Percentiles rank a stretch among this genome's conserved stretches.
Conservation (phyloP, 2,888 invertebrate species). For the Belgica antarctica region DNA sequence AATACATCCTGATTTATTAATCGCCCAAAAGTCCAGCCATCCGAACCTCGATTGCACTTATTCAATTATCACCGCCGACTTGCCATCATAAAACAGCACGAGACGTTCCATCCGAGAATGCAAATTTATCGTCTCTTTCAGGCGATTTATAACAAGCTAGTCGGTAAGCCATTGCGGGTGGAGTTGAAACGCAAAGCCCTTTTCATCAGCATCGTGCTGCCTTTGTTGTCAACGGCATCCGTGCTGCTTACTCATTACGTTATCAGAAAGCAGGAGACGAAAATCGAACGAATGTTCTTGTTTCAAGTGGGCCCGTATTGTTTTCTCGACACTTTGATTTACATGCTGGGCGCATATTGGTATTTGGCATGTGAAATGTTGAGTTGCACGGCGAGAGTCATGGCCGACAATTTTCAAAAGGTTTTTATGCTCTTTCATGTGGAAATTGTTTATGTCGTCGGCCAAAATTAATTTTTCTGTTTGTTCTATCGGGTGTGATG, state of each 20-base stretch:
- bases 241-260: constrained; percentile 63
- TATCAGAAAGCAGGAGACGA: too few relatives aligned
- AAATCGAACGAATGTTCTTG: constrained; percentile 31
- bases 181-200: constrained; percentile 62
- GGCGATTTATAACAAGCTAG: constrained; percentile 62
- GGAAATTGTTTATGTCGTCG: too few relatives aligned
- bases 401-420: constrained; percentile 67
- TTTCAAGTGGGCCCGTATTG: constrained; percentile 64
- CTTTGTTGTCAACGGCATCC: constrained; percentile 62
- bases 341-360: constrained; percentile 70
- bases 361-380: constrained; percentile 66
- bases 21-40: too few relatives aligned
- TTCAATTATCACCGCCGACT: too few relatives aligned
- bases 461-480: not conserved
- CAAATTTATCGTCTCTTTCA: constrained; percentile 49
- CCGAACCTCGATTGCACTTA: too few relatives aligned
- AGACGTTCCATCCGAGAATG: constrained; percentile 1
- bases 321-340: constrained; percentile 65
- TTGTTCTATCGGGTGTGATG: not conserved
- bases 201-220: constrained; percentile 60
- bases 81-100: not conserved
- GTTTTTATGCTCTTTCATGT: too few relatives aligned
- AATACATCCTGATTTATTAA: too few relatives aligned
- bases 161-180: constrained; percentile 60
- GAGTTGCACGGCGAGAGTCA: constrained; percentile 63